Evolutionary conservation across 2,797 vertebrate species (phyloP).

Genomic region (Rallus crepitans): DNA sequence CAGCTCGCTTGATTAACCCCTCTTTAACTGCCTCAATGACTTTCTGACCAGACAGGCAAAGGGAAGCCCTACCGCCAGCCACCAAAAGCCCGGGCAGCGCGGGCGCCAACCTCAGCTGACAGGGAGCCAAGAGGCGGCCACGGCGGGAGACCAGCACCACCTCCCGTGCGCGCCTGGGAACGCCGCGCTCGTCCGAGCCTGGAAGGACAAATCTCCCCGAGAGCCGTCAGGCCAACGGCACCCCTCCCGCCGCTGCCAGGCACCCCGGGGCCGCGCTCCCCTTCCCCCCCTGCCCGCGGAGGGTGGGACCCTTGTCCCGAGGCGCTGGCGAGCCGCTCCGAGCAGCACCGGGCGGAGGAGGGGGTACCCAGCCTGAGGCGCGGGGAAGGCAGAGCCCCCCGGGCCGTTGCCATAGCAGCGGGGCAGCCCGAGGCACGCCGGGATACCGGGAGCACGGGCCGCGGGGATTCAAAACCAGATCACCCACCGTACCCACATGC

Average conservation of each 20-base stretch:
- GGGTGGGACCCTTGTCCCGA: rapidly evolving
- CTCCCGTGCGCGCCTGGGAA: not conserved
- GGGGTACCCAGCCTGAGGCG: too few relatives aligned
- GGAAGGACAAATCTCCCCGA: not conserved
- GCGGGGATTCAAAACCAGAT: rapidly evolving
- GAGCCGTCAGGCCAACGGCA: not conserved
- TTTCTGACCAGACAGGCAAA: rapidly evolving
- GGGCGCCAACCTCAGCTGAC: rapidly evolving
- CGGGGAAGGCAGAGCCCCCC: too few relatives aligned
- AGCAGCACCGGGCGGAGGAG: not conserved
- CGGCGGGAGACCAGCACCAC: not conserved
- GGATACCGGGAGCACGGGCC: rapidly evolving
- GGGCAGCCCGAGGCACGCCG: rapidly evolving
- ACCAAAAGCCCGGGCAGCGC: not conserved
- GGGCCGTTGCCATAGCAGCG: rapidly evolving
- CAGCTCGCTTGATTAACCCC: rapidly evolving
- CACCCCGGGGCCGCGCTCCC: too few relatives aligned
- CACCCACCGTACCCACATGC: rapidly evolving
- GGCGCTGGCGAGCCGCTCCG: not conserved
- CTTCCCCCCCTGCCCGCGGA: too few relatives aligned
- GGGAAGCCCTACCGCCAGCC: rapidly evolving
- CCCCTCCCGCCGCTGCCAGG: too few relatives aligned
- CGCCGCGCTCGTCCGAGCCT: not conserved
- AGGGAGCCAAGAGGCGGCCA: rapidly evolving
- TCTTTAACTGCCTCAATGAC: rapidly evolving